Evolutionary conservation across 1,140 invertebrate genomes (phyloP).

Genomic region (Tetramorium parvispinum): DNA sequence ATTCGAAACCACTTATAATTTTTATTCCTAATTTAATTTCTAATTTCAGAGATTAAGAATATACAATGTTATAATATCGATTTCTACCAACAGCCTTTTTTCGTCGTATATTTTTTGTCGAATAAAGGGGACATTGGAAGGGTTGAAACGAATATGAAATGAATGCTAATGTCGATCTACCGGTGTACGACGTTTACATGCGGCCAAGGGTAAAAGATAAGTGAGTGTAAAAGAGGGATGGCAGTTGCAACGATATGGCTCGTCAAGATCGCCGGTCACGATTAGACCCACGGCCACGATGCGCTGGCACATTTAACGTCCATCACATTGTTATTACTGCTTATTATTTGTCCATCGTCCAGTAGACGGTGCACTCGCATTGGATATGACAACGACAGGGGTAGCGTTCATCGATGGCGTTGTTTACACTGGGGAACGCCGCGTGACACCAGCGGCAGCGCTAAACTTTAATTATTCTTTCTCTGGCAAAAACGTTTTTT

Average conservation of each 20-base stretch:
- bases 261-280: slow-evolving; percentile 57
- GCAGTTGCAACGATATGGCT: slow-evolving; percentile 52
- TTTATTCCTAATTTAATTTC: not conserved
- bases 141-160: not conserved
- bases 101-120: not conserved
- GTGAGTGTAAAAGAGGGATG: slow-evolving; percentile 50
- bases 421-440: slow-evolving; percentile 65
- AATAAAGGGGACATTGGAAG: no score
- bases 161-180: not conserved
- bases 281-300: slow-evolving; percentile 55
- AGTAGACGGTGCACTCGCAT: not conserved
- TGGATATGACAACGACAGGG: slow-evolving; percentile 22
- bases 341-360: slow-evolving; percentile 72
- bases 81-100: not conserved
- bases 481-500: slow-evolving; percentile 1
- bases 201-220: slow-evolving; percentile 53
- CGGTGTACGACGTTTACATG: slow-evolving; percentile 16
- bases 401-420: slow-evolving; percentile 26
- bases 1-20: not conserved
- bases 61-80: not conserved
- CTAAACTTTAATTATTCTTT: slow-evolving; percentile 67
- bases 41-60: not conserved
- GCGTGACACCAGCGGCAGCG: not conserved
- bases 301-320: slow-evolving; percentile 41
- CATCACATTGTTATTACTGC: slow-evolving; percentile 66